Base-by-base conservation (phyloP, 2,888 invertebrate genomes). In the Sinelater perroti region DNA sequence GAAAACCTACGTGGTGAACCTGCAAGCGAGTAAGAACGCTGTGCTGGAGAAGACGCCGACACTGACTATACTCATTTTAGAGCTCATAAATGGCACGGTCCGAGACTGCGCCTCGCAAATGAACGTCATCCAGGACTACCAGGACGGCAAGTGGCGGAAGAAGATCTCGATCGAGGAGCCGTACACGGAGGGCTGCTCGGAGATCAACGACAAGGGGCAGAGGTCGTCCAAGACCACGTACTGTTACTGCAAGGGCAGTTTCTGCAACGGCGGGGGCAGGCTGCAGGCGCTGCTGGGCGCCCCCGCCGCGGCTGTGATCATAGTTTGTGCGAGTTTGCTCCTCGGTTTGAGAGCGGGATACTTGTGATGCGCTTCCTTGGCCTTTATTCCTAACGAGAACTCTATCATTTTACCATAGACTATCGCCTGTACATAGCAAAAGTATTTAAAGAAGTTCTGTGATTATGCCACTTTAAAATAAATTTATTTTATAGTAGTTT, bases 41-140 rank as follows among this genome's bases (percentile, higher is more conserved):
- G 8, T 21, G 10, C 10, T 21, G 2, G 35, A 13, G 16, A 6
- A 14, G 7, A 6, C 4, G 3, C 35, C n/a, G 7, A 3, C 16
- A 16, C 10, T 11, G 16, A 6, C 3, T n/a, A 8, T n/a, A 8
- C 2, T 31, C 21, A 13, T 80, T 82, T 36, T 79, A 87, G 87
- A 83, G 36, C 79, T 80, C 63, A 82, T 87, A 53, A 82, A 81
- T 60, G 84, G 83, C 20, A 84, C 84, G 13, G 80, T 84, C 28
- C 82, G 91, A 44, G 89, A 88, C 66, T 93, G 93, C 72, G 90
- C 92, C 0, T 80, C 84, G 2, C 92, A 93, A 76, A 87, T 86
- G 72, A 80, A 87, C 68, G 83, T 83, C 35, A 82, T 82, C 68
- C 85, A 86, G 70, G 82, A 82, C 46, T 87, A 83, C 70, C 81